A percentile compares a stretch with the other conserved stretches of the same genome.
Conservation (phyloP, 2,888 invertebrate species). For the Papilio elwesi region DNA sequence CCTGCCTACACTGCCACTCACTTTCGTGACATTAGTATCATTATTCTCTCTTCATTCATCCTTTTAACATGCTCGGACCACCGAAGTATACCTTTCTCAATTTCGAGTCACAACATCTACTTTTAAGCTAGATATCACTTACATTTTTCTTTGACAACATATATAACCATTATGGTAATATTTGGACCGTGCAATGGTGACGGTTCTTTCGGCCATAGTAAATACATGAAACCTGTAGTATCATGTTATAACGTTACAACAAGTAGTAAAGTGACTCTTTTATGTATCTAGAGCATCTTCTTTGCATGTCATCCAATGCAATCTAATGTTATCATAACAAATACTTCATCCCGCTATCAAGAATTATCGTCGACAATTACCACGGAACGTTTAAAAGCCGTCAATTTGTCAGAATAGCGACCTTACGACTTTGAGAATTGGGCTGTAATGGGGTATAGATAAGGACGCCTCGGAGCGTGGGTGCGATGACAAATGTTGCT, state of each 20-base stretch:
- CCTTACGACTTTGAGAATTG: constrained; percentile 51
- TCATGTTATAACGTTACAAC: not conserved
- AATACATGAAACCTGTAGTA: not conserved
- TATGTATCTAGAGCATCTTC: not conserved
- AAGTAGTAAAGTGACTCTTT: not conserved
- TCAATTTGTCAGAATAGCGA: constrained; percentile 45
- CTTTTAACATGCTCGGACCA: too few species aligned
- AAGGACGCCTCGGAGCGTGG: constrained; percentile 59
- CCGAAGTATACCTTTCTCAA: too few species aligned
- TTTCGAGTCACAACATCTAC: too few species aligned
- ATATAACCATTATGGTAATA: too few species aligned
- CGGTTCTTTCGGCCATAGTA: too few species aligned
- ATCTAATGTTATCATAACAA: constrained; percentile 44
- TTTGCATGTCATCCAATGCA: constrained; percentile 28
- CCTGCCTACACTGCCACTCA: too few species aligned
- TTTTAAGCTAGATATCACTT: too few species aligned
- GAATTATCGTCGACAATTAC: constrained; percentile 39
- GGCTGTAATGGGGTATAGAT: constrained; percentile 51
- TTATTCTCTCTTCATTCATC: too few species aligned
- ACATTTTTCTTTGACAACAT: too few species aligned
- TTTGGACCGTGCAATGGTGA: too few species aligned
- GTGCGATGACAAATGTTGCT: constrained; percentile 75
- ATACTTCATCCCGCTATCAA: constrained; percentile 42
- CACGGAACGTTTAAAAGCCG: constrained; percentile 26
- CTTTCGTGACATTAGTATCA: too few species aligned